Evolutionary conservation across 2,888 invertebrate species (phyloP).

Genomic region (Pristionchus maxplancki): DNA sequence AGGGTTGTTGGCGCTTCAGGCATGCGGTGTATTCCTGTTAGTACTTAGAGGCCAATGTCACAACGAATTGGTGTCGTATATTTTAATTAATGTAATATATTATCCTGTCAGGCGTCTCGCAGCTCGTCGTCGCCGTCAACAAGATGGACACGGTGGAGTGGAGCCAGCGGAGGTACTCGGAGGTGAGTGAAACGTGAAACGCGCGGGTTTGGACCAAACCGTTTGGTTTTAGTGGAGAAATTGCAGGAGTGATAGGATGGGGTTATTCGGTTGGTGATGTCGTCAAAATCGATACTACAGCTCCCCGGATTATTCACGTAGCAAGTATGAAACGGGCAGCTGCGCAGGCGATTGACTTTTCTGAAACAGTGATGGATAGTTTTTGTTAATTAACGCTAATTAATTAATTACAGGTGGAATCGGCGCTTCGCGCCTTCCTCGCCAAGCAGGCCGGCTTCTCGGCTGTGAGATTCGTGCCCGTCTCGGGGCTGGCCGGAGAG

Average conservation of each 20-base stretch:
- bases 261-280: no score
- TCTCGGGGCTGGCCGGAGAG: constrained; percentile 95
- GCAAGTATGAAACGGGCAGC: no score
- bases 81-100: neutral
- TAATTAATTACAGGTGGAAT: constrained; percentile 49
- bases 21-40: neutral
- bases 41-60: neutral
- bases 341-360: no score
- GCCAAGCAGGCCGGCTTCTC: constrained; percentile 71
- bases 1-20: no score
- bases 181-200: constrained; percentile 82
- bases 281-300: no score
- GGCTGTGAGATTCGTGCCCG: constrained; percentile 87
- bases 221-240: no score
- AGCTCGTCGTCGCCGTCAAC: constrained; percentile 94
- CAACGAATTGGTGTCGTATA: no score
- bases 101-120: constrained; percentile 87
- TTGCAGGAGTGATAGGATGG: no score
- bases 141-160: constrained; percentile 97
- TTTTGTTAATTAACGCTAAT: no score
- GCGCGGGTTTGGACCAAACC: no score
- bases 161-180: constrained; percentile 91
- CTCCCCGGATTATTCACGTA: no score
- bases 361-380: no score
- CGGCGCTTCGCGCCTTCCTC: constrained; percentile 67